A percentile compares a stretch with the other conserved stretches of the same genome.
Evolutionary conservation across 2,888 invertebrate genomes (phyloP).

Genomic region (Tenthredo mesomela): DNA sequence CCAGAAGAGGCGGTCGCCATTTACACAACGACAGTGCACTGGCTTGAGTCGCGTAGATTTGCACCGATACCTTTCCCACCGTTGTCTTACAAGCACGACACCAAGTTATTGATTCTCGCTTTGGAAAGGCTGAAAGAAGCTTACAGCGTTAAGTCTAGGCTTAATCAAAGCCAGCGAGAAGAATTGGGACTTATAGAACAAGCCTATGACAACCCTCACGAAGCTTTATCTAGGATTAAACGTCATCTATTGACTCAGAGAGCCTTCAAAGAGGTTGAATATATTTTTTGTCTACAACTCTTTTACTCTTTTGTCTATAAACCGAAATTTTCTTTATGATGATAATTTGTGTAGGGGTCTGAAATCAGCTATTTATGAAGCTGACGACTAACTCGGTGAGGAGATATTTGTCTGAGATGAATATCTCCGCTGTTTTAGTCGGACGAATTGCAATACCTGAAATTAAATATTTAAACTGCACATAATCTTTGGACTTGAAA

Average conservation of each 20-base stretch:
- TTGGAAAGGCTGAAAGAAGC: conserved; percentile 98
- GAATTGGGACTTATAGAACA: conserved; percentile 99
- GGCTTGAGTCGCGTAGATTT: conserved; percentile 98
- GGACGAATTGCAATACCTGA: conserved; percentile 36
- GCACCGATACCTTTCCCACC: conserved; percentile 99
- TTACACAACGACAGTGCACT: conserved; percentile 99
- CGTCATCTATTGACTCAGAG: conserved; percentile 99
- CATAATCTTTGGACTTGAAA: background rate
- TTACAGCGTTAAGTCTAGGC: conserved; percentile 96
- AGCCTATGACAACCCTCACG: conserved; percentile 99
- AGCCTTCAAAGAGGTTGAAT: conserved; percentile 96
- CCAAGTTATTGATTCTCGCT: conserved; percentile 97
- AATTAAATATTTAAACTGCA: background rate
- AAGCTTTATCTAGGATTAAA: conserved; percentile 98
- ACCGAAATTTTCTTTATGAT: conserved; percentile 36
- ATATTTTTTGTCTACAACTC: too few relatives aligned
- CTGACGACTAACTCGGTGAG: conserved; percentile 33
- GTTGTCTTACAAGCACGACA: conserved; percentile 99
- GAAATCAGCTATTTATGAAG: conserved; percentile 51
- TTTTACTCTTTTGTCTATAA: conserved; percentile 29
- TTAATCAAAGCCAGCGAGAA: conserved; percentile 99
- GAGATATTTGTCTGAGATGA: conserved; percentile 52
- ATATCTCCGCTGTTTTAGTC: conserved; percentile 41
- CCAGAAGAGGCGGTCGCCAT: conserved; percentile 99
- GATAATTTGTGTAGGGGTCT: conserved; percentile 61